Percentiles rank a stretch among this genome's conserved stretches.
These are phyloP conservation scores for Chroicocephalus ridibundus DNA, from an alignment of 2,113 vertebrate species.

Conservation along the genomic window DNA sequence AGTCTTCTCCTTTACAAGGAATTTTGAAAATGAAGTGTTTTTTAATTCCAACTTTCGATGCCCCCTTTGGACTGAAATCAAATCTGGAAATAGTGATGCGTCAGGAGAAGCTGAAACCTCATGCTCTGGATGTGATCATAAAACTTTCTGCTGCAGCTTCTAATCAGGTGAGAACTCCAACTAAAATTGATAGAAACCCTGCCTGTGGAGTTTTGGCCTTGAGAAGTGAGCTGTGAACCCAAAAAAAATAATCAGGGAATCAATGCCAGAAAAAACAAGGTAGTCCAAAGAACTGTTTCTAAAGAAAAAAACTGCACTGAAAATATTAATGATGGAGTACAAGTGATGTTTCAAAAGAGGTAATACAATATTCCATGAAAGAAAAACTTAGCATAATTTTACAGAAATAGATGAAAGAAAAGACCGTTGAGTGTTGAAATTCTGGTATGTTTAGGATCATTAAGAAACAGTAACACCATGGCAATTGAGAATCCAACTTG, in stretches of 20 bases:
- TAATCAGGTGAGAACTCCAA: slow-evolving; percentile 4
- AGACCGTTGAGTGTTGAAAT: not conserved
- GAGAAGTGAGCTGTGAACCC: not conserved
- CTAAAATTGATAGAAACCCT: not conserved
- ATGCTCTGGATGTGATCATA: accelerated
- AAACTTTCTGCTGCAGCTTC: not conserved
- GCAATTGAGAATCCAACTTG: not conserved
- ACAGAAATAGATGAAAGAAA: not conserved
- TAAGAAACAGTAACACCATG: not conserved
- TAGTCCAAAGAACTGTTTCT: not conserved
- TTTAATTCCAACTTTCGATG: not conserved
- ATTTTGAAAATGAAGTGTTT: not conserved
- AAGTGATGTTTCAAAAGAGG: not conserved
- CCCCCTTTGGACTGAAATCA: not conserved
- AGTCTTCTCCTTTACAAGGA: not conserved
- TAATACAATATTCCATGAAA: not conserved
- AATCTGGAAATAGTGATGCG: not conserved
- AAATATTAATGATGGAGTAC: not conserved
- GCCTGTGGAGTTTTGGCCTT: not conserved
- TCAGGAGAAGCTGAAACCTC: not conserved
- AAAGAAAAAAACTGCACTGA: not conserved
- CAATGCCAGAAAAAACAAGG: not conserved
- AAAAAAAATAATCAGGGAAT: not conserved
- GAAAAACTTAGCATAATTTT: not conserved
- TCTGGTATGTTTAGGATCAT: not conserved